Percentiles rank a stretch among this genome's conserved stretches.
Evolutionary conservation across 1,140 invertebrate species (phyloP).

Genomic region (Mycetomoellerius zeteki): DNA sequence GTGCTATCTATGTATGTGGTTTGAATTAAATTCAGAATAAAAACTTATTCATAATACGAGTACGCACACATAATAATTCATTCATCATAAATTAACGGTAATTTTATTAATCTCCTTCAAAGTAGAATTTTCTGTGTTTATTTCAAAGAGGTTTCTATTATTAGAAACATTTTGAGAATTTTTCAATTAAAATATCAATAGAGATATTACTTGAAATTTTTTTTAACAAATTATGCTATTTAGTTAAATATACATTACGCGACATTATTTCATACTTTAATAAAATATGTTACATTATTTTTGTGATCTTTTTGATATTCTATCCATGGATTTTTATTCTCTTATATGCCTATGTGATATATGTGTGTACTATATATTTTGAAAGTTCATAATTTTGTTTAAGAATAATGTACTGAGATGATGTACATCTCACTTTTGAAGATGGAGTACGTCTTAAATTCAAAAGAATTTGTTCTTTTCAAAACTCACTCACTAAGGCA

Average conservation of each 20-base stretch:
- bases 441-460: neutral
- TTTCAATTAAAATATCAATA: neutral
- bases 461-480: neutral
- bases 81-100: neutral
- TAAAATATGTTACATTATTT: neutral
- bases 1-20: conserved; percentile 12
- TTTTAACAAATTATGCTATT: neutral
- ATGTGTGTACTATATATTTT: neutral
- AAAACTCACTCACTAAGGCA: neutral
- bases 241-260: neutral
- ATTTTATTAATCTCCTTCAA: neutral
- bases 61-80: neutral
- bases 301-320: neutral
- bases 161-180: neutral
- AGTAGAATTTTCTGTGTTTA: neutral
- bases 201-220: neutral
- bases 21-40: neutral
- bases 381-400: conserved; percentile 8
- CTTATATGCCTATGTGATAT: neutral
- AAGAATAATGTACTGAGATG: conserved; percentile 8
- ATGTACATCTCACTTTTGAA: neutral
- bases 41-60: neutral
- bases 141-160: neutral
- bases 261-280: neutral
- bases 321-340: conserved; percentile 11